A percentile compares a stretch with the other conserved stretches of the same genome.
Conservation (phyloP, 2,888 invertebrate species). For the Lycia hirtaria region DNA sequence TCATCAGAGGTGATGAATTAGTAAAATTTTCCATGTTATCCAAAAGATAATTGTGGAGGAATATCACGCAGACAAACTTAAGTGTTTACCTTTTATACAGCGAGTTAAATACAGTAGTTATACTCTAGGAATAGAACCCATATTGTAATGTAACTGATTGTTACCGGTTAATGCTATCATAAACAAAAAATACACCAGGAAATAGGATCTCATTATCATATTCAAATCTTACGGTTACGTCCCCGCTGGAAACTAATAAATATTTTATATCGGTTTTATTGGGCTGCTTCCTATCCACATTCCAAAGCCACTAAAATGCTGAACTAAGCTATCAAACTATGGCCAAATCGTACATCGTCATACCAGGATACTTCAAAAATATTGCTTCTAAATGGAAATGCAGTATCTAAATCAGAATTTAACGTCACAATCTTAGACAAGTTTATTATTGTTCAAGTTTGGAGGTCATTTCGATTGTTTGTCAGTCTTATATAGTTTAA, state of each 20-base stretch:
- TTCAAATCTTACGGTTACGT: conserved; percentile 17
- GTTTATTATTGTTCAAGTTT: background rate
- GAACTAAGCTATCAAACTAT: conserved; percentile 21
- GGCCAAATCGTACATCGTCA: conserved; percentile 1
- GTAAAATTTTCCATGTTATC: too few relatives aligned
- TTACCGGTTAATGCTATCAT: conserved; percentile 1
- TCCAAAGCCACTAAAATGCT: conserved; percentile 20
- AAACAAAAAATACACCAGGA: conserved; percentile 6
- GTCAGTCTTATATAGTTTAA: conserved; percentile 42
- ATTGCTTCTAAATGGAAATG: conserved; percentile 4
- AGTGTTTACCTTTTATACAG: too few relatives aligned
- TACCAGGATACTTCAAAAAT: conserved; percentile 4
- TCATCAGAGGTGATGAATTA: too few relatives aligned
- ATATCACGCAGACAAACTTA: too few relatives aligned
- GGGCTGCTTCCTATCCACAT: conserved; percentile 11
- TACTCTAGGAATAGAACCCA: background rate
- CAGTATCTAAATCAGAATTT: background rate
- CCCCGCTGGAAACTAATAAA: conserved; percentile 22
- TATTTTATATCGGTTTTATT: conserved; percentile 32
- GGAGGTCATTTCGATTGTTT: conserved; percentile 30
- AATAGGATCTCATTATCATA: conserved; percentile 11
- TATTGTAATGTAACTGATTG: background rate
- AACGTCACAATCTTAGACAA: background rate
- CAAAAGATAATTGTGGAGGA: too few relatives aligned
- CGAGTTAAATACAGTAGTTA: background rate